Conservation (phyloP, 2,888 invertebrate species). For the Monoplex corrugatus region DNA sequence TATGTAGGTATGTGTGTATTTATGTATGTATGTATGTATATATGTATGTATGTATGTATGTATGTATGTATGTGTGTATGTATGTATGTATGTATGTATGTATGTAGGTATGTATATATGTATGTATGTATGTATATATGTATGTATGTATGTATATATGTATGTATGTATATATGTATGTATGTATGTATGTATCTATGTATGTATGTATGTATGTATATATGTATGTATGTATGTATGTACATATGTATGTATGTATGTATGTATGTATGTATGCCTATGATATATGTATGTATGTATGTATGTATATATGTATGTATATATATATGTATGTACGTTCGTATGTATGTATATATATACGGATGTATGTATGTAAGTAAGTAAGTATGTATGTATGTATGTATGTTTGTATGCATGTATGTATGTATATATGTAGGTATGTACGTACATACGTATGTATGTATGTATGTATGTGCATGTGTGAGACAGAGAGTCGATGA, state of each 20-base stretch:
- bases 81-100: background rate
- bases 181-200: constrained; percentile 11
- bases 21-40: background rate
- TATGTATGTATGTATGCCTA: background rate
- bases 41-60: background rate
- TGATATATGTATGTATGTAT: background rate
- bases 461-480: background rate
- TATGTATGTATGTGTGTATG: too few relatives aligned
- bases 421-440: background rate
- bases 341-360: background rate
- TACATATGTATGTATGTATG: background rate
- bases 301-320: background rate
- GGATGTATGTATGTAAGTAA: background rate
- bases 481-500: background rate
- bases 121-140: background rate
- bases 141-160: background rate
- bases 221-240: background rate
- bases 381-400: background rate
- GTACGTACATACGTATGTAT: background rate
- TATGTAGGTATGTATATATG: background rate
- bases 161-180: background rate
- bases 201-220: background rate
- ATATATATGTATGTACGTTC: background rate
- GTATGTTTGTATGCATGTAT: background rate
- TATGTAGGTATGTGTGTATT: background rate